Evolutionary conservation across 1,140 invertebrate genomes (phyloP).

Genomic region (Drosophila paulistorum): DNA sequence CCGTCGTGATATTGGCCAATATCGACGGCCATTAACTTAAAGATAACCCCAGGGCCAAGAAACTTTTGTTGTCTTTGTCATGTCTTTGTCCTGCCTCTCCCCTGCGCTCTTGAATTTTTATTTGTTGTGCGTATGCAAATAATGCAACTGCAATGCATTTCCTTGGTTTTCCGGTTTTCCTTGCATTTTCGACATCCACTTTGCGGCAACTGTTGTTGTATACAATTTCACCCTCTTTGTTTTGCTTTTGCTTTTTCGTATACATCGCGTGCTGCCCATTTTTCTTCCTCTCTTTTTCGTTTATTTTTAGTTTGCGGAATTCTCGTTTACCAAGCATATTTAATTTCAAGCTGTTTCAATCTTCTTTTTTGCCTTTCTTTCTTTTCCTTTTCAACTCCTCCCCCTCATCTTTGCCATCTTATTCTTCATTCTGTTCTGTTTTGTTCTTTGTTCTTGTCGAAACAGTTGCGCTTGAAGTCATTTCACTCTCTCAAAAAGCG

Average conservation of each 20-base stretch:
- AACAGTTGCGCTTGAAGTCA: conserved; percentile 65
- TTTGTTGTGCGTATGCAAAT: conserved; percentile 40
- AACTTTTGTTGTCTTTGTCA: not conserved
- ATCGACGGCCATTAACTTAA: too few species aligned
- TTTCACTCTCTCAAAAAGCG: conserved; percentile 10
- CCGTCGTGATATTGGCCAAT: too few species aligned
- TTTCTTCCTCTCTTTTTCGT: conserved; percentile 34
- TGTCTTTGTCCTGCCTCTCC: not conserved
- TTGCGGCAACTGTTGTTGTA: conserved; percentile 13
- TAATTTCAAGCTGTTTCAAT: conserved; percentile 59
- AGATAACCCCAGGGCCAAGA: too few species aligned
- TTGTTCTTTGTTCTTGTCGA: conserved; percentile 51
- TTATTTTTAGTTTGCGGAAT: conserved; percentile 75
- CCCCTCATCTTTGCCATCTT: conserved; percentile 11
- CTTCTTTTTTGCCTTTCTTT: not conserved
- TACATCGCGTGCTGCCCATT: conserved; percentile 41
- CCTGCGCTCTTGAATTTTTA: not conserved
- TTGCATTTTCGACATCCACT: conserved; percentile 20
- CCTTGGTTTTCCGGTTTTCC: conserved; percentile 14
- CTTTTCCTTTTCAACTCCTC: conserved; percentile 11
- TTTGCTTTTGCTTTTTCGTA: conserved; percentile 13
- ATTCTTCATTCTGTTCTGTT: not conserved
- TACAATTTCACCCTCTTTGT: conserved; percentile 23
- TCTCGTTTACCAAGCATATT: conserved; percentile 72
- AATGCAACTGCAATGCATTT: conserved; percentile 20